Percentiles rank a stretch among this genome's conserved stretches.
phyloP scores from a whole-genome alignment of 2,888 invertebrate genomes.

The Phasia obesa region DNA sequence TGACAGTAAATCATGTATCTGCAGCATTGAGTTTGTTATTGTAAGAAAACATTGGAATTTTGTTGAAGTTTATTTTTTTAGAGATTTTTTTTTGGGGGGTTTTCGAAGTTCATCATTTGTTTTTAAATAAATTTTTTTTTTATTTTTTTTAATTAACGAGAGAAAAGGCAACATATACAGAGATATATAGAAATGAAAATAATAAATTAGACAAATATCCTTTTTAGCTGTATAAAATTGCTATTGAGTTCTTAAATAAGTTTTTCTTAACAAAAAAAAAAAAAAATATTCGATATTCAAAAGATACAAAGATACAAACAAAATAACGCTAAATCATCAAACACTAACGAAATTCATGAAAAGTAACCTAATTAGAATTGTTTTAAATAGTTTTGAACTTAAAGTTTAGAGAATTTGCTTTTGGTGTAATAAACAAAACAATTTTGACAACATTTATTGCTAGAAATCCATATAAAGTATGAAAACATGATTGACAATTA shows the following conservation, averaged over 20 bases:
- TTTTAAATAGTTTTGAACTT: neutral
- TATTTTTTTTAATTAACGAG: slow-evolving; percentile 42
- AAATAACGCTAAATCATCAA: slow-evolving; percentile 18
- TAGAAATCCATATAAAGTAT: slow-evolving; percentile 9
- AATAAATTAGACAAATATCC: slow-evolving; percentile 56
- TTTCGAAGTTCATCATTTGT: slow-evolving; percentile 21
- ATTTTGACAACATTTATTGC: slow-evolving; percentile 58
- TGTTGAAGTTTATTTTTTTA: slow-evolving; percentile 18
- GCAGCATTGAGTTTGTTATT: slow-evolving; percentile 75
- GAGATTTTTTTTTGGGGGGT: neutral
- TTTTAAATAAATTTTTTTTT: slow-evolving; percentile 36
- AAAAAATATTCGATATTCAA: too few species aligned
- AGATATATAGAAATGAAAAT: slow-evolving; percentile 53
- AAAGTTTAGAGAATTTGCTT: neutral
- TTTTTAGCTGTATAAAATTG: neutral
- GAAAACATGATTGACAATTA: slow-evolving; percentile 38
- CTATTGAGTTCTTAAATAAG: slow-evolving; percentile 7
- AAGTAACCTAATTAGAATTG: slow-evolving; percentile 14
- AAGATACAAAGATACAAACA: slow-evolving; percentile 50
- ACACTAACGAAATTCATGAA: slow-evolving; percentile 32
- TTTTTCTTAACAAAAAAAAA: slow-evolving; percentile 6
- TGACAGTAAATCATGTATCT: slow-evolving; percentile 93
- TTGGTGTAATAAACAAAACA: slow-evolving; percentile 15
- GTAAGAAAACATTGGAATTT: slow-evolving; percentile 11
- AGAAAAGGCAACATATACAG: slow-evolving; percentile 62